Base-by-base conservation (phyloP, 2,113 vertebrate species). In the Bagarius yarrelli region DNA sequence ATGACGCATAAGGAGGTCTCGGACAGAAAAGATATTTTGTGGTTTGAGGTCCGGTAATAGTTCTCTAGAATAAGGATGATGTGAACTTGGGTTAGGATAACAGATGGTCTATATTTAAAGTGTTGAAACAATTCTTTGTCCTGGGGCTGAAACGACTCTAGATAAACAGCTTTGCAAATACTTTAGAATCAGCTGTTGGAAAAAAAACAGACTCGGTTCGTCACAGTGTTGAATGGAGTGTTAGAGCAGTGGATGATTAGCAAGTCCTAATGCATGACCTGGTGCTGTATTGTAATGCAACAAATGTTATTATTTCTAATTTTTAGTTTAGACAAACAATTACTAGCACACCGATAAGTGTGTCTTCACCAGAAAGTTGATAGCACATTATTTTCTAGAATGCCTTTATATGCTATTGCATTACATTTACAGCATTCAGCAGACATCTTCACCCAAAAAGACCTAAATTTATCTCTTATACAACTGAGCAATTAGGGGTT, bases 1-100 rank as follows among this genome's bases (percentile, higher is more conserved):
- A 85, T 91, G 90, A 87, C 87, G 88, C 88, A 75, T 84, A 83
- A 80, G 87, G 83, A 85, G 76, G 70, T 3, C 27, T 55, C 55
- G 70, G 53, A 55, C 32, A 72, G 53, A 73, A 59, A 25, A 59
- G 86, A 88, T 88, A 86, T 86, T 85, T 79, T 79, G 16, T 30
- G 85, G 79, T 83, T 84, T 30, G 64, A 81, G 88, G 19, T 34
- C 57, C 61, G 75, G 74, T 59, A 73, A 55, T 73, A 76, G 14
- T 76, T 88, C 79, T 82, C 79, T 80, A 81, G 75, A 59, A 40
- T 44, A 63, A 66, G 79, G 79, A 81, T 82, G 50, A 81, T 85
- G 69, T 83, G 86, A 88, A 83, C 79, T 50, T 75, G 70, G 82
- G 60, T 53, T 64, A 74, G 60, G 36, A 34, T 74, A 81, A 81